phyloP scores from a whole-genome alignment of 2,113 vertebrate species.

The Dasyprocta punctata region DNA sequence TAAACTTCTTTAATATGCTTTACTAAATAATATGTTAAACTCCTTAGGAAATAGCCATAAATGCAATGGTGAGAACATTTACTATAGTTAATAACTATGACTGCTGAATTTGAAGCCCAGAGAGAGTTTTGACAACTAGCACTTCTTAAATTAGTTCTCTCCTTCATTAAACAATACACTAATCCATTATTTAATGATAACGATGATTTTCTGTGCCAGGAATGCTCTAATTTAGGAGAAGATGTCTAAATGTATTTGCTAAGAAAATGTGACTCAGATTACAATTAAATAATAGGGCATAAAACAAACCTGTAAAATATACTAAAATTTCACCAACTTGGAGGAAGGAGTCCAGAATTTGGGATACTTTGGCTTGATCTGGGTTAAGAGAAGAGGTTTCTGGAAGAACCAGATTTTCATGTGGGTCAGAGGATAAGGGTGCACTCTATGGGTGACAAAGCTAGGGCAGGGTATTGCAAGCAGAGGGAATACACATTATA shows the following conservation, averaged over 20 bases:
- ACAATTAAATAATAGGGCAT: background rate
- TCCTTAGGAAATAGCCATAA: slow-evolving; percentile 38
- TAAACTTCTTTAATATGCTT: slow-evolving; percentile 39
- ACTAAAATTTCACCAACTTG: background rate
- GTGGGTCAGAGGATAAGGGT: background rate
- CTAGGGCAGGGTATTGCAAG: background rate
- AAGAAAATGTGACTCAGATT: background rate
- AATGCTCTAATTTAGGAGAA: background rate
- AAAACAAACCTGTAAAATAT: background rate
- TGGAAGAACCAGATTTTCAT: background rate
- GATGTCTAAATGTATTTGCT: background rate
- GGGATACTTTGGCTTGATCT: slow-evolving; percentile 1
- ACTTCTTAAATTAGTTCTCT: slow-evolving; percentile 53
- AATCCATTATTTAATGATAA: background rate
- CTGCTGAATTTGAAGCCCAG: background rate
- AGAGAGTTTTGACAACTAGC: slow-evolving; percentile 32
- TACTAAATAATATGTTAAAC: slow-evolving; percentile 41
- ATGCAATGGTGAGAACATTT: slow-evolving; percentile 34
- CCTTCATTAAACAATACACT: background rate
- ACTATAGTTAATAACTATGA: background rate
- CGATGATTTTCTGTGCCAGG: background rate
- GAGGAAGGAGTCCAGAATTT: background rate
- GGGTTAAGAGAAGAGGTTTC: background rate
- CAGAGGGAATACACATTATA: background rate
- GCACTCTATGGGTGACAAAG: background rate